These are phyloP conservation scores for Lepidochitona cinerea DNA, from an alignment of 2,888 invertebrate genomes.

Conservation along the genomic window DNA sequence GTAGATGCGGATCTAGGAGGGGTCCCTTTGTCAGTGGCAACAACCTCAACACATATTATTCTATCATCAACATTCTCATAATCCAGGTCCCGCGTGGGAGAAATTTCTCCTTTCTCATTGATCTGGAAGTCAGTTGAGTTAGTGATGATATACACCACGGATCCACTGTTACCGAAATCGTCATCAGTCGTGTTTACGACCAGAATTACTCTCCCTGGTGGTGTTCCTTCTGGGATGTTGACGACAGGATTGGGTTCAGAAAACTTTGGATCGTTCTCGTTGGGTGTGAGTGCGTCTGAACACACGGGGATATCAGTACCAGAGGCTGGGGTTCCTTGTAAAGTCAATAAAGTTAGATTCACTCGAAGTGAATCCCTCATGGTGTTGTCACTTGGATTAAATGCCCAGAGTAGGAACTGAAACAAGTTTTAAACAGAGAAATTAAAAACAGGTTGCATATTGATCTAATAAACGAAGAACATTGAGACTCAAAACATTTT, in stretches of 20 bases:
- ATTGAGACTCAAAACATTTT: too few relatives aligned
- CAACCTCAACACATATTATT: background rate
- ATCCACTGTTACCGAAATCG: background rate
- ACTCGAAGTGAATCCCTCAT: background rate
- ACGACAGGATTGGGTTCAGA: background rate
- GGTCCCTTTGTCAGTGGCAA: background rate
- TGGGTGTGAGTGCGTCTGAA: background rate
- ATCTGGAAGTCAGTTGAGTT: background rate
- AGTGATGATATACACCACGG: background rate
- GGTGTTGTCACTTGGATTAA: background rate
- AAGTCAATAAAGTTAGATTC: background rate
- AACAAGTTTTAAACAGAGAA: background rate
- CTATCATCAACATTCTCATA: background rate
- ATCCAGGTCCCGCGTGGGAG: background rate
- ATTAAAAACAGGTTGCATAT: too few relatives aligned
- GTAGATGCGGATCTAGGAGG: background rate
- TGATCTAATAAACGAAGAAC: too few relatives aligned
- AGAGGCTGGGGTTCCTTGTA: background rate
- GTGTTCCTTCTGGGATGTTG: background rate
- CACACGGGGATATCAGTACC: background rate
- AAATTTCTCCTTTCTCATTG: background rate
- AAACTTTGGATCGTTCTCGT: constrained; percentile 1
- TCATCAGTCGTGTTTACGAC: background rate
- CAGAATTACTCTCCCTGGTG: background rate
- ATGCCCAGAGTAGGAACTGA: background rate